Base-by-base conservation (phyloP, 2,113 vertebrate genomes). In the Procapra przewalskii region DNA sequence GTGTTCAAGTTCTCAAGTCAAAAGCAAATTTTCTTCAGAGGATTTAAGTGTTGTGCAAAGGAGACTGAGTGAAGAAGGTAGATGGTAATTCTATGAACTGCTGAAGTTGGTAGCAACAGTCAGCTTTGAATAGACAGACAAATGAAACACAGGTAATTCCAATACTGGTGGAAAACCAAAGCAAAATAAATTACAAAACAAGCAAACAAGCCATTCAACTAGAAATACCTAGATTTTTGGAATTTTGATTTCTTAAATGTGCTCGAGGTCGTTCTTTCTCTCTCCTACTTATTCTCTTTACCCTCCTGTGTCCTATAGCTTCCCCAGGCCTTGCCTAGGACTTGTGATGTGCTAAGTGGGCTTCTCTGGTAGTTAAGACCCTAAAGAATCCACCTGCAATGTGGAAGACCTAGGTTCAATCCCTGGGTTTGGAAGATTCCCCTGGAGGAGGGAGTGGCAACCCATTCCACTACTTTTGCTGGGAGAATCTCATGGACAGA, bases 21-120 rank as follows among this genome's bases (percentile, higher is more conserved):
- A 88, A 87, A 94, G 84, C 90, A 90, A 85, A 50, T 55, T 88
- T 43, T 45, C 91, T 83, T 85, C 23, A 54, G 94, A 96, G 92
- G 54, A 57, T 50, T 95, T 54, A 67, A 64, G 80, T 85, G 75
- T 80, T 48, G 7, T 48, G 59, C 45, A 36, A 52, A 96, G 84
- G 90, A 94, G 82, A 59, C 36, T 0, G 31, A 86, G 48, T 45
- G 25, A 43, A 71, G 59, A 45, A 91, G 92, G 36, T 27, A 33
- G 45, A 52, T 0, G 0, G 0, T 23, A 43, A n/a, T 45, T 83
- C 80, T 50, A 2, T 6, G 31, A 93, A 82, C 50, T n/a, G 29
- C 29, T 80, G 21, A 96, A 85, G 50, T 40, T 5, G 27, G 71
- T 27, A 33, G 3, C 1, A 54, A 88, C 15, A 91, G 77, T 33